A percentile compares a stretch with the other conserved stretches of the same genome.
These are phyloP conservation scores for Leptura quadrifasciata DNA, from an alignment of 2,888 invertebrate genomes.

Conservation along the genomic window DNA sequence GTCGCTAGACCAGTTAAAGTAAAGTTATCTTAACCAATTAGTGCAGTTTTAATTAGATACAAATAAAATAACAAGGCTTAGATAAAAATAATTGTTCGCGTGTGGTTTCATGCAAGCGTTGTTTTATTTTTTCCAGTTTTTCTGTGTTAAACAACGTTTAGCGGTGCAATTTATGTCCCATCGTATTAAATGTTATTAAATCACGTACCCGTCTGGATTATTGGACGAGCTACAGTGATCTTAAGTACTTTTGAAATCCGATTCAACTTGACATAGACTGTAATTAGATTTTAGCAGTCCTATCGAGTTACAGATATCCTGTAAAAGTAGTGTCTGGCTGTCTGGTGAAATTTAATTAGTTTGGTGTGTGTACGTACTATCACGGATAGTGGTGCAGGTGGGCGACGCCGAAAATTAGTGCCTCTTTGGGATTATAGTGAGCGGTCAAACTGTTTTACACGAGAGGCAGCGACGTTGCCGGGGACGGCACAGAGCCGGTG, in stretches of 20 bases:
- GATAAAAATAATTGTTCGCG: constrained; percentile 49
- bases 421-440: constrained; percentile 14
- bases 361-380: constrained; percentile 7
- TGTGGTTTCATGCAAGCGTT: constrained; percentile 48
- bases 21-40: constrained; percentile 41
- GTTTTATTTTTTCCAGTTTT: constrained; percentile 24
- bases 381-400: background rate
- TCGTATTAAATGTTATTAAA: constrained; percentile 26
- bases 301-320: background rate
- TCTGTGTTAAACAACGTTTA: constrained; percentile 18
- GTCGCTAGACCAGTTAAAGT: constrained; percentile 34
- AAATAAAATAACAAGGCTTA: constrained; percentile 40
- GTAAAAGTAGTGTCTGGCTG: background rate
- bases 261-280: background rate
- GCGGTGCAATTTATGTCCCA: constrained; percentile 39
- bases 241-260: constrained; percentile 13
- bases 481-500: constrained; percentile 64
- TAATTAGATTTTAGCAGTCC: constrained; percentile 18
- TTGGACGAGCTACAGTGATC: constrained; percentile 9
- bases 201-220: constrained; percentile 25
- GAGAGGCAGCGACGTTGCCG: constrained; percentile 66
- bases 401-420: constrained; percentile 2
- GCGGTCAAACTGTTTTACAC: constrained; percentile 68
- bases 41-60: constrained; percentile 44
- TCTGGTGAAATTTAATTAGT: background rate